A percentile compares a stretch with the other conserved stretches of the same genome.
Evolutionary conservation across 2,113 vertebrate genomes (phyloP).

Genomic region (Arothron firmamentum): DNA sequence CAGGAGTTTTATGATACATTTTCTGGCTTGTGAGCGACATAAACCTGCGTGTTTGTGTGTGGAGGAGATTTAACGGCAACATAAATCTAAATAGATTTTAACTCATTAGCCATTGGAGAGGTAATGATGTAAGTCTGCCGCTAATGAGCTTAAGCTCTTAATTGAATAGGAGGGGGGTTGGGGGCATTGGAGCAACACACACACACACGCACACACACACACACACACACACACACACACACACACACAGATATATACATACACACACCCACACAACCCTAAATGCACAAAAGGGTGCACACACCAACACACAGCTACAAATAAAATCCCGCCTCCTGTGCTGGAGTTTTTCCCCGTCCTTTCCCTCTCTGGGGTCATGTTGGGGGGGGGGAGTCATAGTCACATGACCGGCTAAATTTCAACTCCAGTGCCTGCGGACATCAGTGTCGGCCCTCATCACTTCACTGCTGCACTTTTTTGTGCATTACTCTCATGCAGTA

Average conservation of each 20-base stretch:
- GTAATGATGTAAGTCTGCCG: slow-evolving; percentile 73
- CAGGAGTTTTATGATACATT: slow-evolving; percentile 13
- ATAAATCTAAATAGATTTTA: slow-evolving; percentile 74
- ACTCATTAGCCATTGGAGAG: slow-evolving; percentile 70
- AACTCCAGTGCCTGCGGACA: slow-evolving; percentile 52
- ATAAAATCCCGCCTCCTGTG: slow-evolving; percentile 44
- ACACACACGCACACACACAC: slow-evolving; percentile 9
- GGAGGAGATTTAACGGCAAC: slow-evolving; percentile 60
- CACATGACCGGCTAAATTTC: slow-evolving; percentile 66
- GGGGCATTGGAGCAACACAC: neutral
- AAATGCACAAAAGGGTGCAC: slow-evolving; percentile 33
- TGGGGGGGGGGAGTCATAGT: slow-evolving; percentile 21
- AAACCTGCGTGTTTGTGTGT: slow-evolving; percentile 4
- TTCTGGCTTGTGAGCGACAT: slow-evolving; percentile 31
- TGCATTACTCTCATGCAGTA: neutral
- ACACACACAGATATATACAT: slow-evolving; percentile 2
- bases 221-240: no score
- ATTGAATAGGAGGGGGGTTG: slow-evolving; percentile 61
- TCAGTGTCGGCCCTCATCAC: slow-evolving; percentile 49
- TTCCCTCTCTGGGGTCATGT: slow-evolving; percentile 10
- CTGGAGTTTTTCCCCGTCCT: slow-evolving; percentile 18
- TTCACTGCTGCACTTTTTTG: slow-evolving; percentile 36
- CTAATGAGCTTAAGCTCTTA: slow-evolving; percentile 74
- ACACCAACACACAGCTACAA: slow-evolving; percentile 28
- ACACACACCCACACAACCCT: slow-evolving; percentile 18